Percentiles rank a stretch among this genome's conserved stretches.
Conservation (phyloP, 2,113 vertebrate genomes). For the Dasyornis broadbenti region DNA sequence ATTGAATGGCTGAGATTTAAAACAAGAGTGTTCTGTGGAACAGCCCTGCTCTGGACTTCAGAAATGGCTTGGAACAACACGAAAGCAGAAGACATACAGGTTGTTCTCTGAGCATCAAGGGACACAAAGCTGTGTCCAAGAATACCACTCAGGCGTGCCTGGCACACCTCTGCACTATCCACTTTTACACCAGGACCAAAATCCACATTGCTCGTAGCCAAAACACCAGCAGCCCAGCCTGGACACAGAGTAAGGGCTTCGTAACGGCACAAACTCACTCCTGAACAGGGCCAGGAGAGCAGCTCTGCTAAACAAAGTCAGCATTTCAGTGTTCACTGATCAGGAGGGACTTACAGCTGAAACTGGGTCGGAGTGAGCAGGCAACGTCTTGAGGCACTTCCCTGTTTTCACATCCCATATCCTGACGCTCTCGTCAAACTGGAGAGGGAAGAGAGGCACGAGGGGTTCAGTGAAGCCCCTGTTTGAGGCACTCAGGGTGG, state of each 20-base stretch:
- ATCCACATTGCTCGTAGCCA: not conserved
- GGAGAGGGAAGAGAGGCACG: not conserved
- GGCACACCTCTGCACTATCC: not conserved
- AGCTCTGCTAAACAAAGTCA: not conserved
- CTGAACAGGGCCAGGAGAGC: not conserved
- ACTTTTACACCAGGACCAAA: not conserved
- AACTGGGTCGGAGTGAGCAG: constrained; percentile 95
- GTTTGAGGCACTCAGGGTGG: not conserved
- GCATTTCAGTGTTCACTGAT: not conserved
- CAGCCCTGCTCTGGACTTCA: not conserved
- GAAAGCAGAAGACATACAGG: not conserved
- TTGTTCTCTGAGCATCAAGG: not conserved
- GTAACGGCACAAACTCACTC: not conserved
- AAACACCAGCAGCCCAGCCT: not conserved
- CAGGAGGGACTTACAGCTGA: constrained; percentile 84
- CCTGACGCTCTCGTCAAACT: constrained; percentile 97
- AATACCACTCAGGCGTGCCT: not conserved
- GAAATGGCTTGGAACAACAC: not conserved
- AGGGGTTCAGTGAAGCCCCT: not conserved
- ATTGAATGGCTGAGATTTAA: not conserved
- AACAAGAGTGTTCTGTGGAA: not conserved
- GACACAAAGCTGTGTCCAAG: not conserved
- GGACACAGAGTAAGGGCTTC: accelerated
- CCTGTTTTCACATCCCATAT: constrained; percentile 99
- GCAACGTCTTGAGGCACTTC: constrained; percentile 97